phyloP scores from a whole-genome alignment of 2,113 vertebrate species.

The Colossoma macropomum region DNA sequence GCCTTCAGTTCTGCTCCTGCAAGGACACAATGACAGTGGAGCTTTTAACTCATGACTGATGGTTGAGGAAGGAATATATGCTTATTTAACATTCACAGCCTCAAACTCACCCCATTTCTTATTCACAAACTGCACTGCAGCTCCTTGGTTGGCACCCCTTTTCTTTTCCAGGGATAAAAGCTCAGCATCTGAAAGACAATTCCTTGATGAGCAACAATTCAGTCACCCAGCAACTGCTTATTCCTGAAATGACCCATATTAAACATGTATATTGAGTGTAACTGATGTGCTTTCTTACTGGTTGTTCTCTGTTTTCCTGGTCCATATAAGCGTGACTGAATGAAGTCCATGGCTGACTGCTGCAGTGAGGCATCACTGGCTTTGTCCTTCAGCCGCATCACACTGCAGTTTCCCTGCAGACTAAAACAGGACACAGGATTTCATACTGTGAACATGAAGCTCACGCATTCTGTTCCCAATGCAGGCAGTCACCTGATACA shows the following conservation, averaged over 20 bases:
- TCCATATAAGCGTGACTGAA: conserved; percentile 84
- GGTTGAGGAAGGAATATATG: not conserved
- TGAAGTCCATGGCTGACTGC: conserved; percentile 79
- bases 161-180: conserved; percentile 89
- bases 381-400: conserved; percentile 74
- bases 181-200: conserved; percentile 78
- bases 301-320: conserved; percentile 77
- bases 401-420: conserved; percentile 77
- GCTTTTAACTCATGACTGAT: not conserved
- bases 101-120: conserved; percentile 84
- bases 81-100: not conserved
- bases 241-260: not conserved
- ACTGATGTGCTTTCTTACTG: conserved; percentile 73
- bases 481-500: too few relatives aligned
- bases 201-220: not conserved
- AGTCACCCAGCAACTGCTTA: not conserved
- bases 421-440: conserved; percentile 67
- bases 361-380: conserved; percentile 70
- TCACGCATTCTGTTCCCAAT: not conserved
- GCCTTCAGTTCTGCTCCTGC: conserved; percentile 80
- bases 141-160: conserved; percentile 76
- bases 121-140: conserved; percentile 86
- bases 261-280: not conserved
- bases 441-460: not conserved
- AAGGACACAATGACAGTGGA: conserved; percentile 18